phyloP scores from a whole-genome alignment of 2,113 vertebrate genomes.

The Epinephelus fuscoguttatus region DNA sequence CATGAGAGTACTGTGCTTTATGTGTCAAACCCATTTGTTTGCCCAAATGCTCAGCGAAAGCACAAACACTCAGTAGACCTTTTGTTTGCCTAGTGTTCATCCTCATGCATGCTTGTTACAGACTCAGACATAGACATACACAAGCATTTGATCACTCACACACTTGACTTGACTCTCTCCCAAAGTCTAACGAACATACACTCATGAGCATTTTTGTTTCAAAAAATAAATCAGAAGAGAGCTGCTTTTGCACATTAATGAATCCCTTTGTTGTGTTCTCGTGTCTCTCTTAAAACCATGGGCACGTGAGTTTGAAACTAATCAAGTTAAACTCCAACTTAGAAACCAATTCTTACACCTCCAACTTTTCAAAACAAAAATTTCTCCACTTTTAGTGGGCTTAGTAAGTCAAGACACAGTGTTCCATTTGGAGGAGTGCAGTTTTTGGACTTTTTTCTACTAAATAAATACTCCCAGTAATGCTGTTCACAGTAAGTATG shows the following conservation, averaged over 20 bases:
- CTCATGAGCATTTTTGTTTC: conserved; percentile 25
- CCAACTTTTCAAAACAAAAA: conserved; percentile 12
- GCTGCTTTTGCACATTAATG: conserved; percentile 27
- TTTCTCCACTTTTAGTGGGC: conserved; percentile 2
- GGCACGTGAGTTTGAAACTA: conserved; percentile 28
- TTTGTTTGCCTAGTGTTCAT: conserved; percentile 73
- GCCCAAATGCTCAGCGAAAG: conserved; percentile 75
- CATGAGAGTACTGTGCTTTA: conserved; percentile 79
- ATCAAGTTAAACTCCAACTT: conserved; percentile 24
- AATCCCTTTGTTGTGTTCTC: conserved; percentile 53
- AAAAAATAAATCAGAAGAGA: conserved; percentile 15
- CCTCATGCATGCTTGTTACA: conserved; percentile 42
- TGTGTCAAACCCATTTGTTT: conserved; percentile 84
- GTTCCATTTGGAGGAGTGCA: neutral
- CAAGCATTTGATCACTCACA: conserved; percentile 1
- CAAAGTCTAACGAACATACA: conserved; percentile 20
- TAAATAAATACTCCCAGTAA: conserved; percentile 8
- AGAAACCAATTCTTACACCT: conserved; percentile 6
- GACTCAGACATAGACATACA: conserved; percentile 11
- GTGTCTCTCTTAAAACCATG: neutral
- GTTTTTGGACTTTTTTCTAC: neutral
- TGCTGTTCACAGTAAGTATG: neutral
- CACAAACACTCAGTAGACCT: conserved; percentile 69
- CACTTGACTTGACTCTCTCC: conserved; percentile 15
- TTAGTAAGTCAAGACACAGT: neutral